A percentile compares a stretch with the other conserved stretches of the same genome.
Evolutionary conservation across 2,888 invertebrate genomes (phyloP).

Genomic region (Scaptomyza parva): DNA sequence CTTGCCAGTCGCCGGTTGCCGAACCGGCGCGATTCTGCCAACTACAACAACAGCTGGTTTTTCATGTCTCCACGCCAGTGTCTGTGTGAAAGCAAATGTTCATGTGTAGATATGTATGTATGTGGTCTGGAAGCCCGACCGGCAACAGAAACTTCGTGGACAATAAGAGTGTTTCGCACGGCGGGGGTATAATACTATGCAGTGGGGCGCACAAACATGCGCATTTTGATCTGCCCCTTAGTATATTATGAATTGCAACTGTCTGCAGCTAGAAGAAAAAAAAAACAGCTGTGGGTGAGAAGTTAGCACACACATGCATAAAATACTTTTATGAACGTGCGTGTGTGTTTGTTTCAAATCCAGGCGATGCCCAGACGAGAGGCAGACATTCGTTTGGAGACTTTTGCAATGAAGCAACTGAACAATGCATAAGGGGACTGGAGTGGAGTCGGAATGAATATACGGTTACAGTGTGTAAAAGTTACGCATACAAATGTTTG

Average conservation of each 20-base stretch:
- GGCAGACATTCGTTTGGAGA: slow-evolving; percentile 57
- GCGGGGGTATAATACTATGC: slow-evolving; percentile 2
- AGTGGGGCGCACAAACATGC: slow-evolving; percentile 56
- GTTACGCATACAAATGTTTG: background rate
- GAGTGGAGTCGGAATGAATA: slow-evolving; percentile 26
- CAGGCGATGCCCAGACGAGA: slow-evolving; percentile 53
- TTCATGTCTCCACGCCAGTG: slow-evolving; percentile 24
- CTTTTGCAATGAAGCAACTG: slow-evolving; percentile 27
- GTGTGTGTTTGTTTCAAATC: slow-evolving; percentile 4
- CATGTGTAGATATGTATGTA: slow-evolving; percentile 4
- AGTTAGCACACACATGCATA: slow-evolving; percentile 18
- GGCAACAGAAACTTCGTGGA: slow-evolving; percentile 37
- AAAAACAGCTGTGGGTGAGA: slow-evolving; percentile 42
- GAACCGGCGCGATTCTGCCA: slow-evolving; percentile 51
- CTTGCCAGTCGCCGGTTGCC: slow-evolving; percentile 40
- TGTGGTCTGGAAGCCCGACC: slow-evolving; percentile 47
- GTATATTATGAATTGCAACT: slow-evolving; percentile 33
- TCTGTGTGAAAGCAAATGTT: background rate
- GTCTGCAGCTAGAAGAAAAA: slow-evolving; percentile 28
- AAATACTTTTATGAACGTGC: background rate
- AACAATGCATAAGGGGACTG: slow-evolving; percentile 5
- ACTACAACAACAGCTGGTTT: slow-evolving; percentile 74
- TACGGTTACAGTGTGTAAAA: slow-evolving; percentile 11
- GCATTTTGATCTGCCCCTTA: slow-evolving; percentile 59
- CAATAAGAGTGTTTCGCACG: slow-evolving; percentile 19